phyloP scores from a whole-genome alignment of 2,797 vertebrate species.

The Rousettus madagascariensis region DNA sequence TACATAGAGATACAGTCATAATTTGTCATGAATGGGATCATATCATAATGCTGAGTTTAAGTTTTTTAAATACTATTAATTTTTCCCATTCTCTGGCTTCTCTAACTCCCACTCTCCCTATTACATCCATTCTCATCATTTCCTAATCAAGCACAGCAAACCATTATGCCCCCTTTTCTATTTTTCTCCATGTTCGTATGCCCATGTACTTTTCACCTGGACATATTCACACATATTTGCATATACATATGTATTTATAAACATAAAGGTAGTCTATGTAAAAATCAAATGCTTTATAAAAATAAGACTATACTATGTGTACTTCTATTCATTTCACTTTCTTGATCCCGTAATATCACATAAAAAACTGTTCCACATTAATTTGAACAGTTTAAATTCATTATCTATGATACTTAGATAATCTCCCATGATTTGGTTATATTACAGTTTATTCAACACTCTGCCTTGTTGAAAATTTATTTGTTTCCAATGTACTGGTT shows the following conservation, averaged over 20 bases:
- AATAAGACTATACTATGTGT: background rate
- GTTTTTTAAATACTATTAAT: background rate
- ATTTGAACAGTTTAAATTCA: background rate
- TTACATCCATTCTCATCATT: background rate
- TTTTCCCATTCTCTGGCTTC: background rate
- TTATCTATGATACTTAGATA: background rate
- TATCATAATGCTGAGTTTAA: background rate
- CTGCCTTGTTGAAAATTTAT: background rate
- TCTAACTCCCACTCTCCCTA: background rate
- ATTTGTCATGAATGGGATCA: background rate
- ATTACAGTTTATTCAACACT: background rate
- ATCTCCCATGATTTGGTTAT: background rate
- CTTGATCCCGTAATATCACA: background rate
- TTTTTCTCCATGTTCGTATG: background rate
- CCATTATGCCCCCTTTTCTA: background rate
- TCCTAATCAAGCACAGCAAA: background rate
- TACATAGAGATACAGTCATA: background rate
- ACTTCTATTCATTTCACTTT: background rate
- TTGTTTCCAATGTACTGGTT: background rate
- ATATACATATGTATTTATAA: background rate
- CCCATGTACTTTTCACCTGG: background rate
- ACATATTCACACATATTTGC: background rate
- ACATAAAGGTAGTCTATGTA: background rate
- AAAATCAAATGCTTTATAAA: background rate
- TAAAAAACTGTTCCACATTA: background rate